Evolutionary conservation across 2,797 vertebrate species (phyloP), one percentile per base, ranked within the genome.

Genomic region (Lutjanus argentimaculatus): DNA sequence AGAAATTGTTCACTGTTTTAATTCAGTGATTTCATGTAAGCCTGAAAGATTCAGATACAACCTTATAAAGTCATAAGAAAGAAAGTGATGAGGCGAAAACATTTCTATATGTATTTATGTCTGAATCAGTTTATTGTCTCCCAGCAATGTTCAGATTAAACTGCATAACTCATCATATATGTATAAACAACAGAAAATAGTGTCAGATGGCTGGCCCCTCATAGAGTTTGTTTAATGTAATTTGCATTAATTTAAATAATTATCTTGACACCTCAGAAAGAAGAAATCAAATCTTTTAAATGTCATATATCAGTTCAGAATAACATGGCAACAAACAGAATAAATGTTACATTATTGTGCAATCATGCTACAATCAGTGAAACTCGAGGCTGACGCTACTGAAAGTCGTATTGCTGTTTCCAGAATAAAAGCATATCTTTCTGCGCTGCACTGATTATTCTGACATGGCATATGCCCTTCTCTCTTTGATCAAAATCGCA

Each of bases 351-450:
- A 61, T n/a, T 11, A 12, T 30, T n/a, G 10, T 42, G 15, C 58
- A 45, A 63, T 49, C 43, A 49, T 57, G 42, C 12, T 43, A 8
- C 9, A 73, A 59, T 62, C 55, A 68, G n/a, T 73, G 3, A 45
- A 69, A 53, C 1, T 13, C 15, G 14, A 45, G 3, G 14, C 15
- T 73, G 7, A n/a, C 9, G 49, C 21, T 42, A 49, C 45, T 56
- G 3, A 46, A 36, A 66, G 13, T 7, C 75, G 2, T 49, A 7
- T 19, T 30, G 43, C 45, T 17, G 6, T 71, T 49, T 40, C 43
- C 46, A 13, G 25, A 56, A n/a, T 17, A 67, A 66, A 72, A 21
- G 1, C 21, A 12, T 36, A 58, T 55, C 3, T 46, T 59, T 36
- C 30, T 36, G 4, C 30, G 30, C 8, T 49, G 2, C 10, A n/a